A percentile compares a stretch with the other conserved stretches of the same genome.
These are phyloP conservation scores for Atractosteus spatula DNA, from an alignment of 2,113 vertebrate species.

Conservation along the genomic window DNA sequence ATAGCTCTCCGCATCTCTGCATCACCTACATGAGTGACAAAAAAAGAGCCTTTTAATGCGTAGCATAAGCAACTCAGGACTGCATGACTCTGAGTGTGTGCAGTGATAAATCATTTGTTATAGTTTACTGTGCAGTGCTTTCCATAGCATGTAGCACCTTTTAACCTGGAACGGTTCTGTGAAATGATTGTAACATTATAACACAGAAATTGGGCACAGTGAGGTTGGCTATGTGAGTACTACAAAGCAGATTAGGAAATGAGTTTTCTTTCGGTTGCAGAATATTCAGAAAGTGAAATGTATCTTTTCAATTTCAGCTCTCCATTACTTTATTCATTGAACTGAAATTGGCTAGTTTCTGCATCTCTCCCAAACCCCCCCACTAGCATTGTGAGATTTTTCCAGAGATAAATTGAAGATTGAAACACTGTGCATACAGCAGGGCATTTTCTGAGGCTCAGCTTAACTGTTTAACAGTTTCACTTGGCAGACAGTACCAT, in stretches of 20 bases:
- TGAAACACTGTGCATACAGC: background rate
- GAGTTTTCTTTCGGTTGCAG: background rate
- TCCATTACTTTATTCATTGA: background rate
- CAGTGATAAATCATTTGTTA: no score
- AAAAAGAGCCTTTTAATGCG: no score
- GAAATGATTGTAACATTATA: background rate
- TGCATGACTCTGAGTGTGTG: no score
- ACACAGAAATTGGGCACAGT: background rate
- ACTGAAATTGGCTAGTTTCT: background rate
- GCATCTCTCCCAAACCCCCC: background rate
- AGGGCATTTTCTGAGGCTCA: background rate
- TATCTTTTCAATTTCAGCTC: background rate
- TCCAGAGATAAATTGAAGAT: background rate
- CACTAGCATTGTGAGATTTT: background rate
- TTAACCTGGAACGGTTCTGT: background rate
- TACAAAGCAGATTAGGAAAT: background rate
- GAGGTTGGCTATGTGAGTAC: background rate
- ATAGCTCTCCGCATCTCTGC: no score
- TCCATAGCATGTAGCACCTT: no score
- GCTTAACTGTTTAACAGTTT: background rate
- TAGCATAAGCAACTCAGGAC: no score
- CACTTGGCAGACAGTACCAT: background rate
- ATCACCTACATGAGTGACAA: no score
- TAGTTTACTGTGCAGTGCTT: no score
- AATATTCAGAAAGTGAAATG: background rate